A percentile compares a stretch with the other conserved stretches of the same genome.
Evolutionary conservation across 2,113 vertebrate genomes (phyloP).

Genomic region (Anhinga rufa): DNA sequence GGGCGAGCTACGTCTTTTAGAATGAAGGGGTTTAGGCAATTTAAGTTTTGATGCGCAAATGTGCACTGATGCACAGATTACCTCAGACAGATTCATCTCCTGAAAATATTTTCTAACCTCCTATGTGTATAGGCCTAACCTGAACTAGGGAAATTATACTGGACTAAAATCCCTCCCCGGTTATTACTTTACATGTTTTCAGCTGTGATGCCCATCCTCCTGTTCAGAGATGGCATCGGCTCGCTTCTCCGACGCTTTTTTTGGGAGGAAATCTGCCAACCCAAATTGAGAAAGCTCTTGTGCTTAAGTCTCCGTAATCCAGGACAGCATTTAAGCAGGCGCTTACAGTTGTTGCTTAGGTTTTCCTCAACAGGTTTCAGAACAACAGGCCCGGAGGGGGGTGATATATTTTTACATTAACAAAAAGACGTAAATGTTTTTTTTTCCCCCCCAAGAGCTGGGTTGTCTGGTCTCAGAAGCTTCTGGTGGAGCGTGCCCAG

Average conservation of each 20-base stretch:
- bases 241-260: not conserved
- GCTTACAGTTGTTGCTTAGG: not conserved
- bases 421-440: not conserved
- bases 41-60: not conserved
- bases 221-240: not conserved
- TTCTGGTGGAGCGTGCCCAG: fast-evolving
- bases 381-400: not conserved
- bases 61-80: not conserved
- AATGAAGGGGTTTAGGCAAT: not conserved
- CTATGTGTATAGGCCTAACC: not conserved
- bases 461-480: not conserved
- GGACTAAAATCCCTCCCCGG: not conserved
- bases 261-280: not conserved
- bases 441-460: not conserved
- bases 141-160: not conserved
- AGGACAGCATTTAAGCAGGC: not conserved
- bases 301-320: not conserved
- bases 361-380: not conserved
- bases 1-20: not conserved
- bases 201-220: not conserved
- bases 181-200: not conserved
- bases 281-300: not conserved
- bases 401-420: not conserved
- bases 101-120: not conserved
- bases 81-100: conserved; percentile 44